These are phyloP conservation scores for Limnephilus lunatus DNA, from an alignment of 2,888 invertebrate species.

Conservation along the genomic window DNA sequence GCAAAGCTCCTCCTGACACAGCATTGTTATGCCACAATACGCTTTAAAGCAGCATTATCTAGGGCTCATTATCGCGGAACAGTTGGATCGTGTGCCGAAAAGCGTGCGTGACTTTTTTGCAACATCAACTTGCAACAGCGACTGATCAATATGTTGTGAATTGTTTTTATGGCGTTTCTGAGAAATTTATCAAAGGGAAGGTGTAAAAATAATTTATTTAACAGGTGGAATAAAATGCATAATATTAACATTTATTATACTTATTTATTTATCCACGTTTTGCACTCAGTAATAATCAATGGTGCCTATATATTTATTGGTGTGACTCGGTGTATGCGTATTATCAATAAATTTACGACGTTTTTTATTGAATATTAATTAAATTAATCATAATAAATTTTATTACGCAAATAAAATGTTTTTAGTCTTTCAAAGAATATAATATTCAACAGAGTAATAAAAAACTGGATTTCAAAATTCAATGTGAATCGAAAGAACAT, in stretches of 20 bases:
- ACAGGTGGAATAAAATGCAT: neutral
- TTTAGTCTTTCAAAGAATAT: too few relatives aligned
- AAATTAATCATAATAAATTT: too few relatives aligned
- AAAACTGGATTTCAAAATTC: too few relatives aligned
- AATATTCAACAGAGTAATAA: too few relatives aligned
- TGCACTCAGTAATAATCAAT: neutral
- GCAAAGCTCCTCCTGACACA: neutral
- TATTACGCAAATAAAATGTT: too few relatives aligned
- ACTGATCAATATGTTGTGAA: neutral
- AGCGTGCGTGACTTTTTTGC: neutral
- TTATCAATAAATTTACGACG: neutral
- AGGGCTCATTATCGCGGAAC: neutral
- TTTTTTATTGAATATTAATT: neutral
- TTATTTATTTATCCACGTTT: neutral
- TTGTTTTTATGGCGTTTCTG: neutral
- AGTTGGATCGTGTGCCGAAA: neutral
- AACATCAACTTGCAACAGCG: neutral
- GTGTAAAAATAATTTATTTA: neutral
- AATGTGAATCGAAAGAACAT: too few relatives aligned
- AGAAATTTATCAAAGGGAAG: neutral
- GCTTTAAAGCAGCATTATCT: neutral
- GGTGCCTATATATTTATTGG: neutral
- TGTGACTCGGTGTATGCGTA: neutral
- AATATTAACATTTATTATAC: neutral
- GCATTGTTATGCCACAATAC: neutral